phyloP scores from a whole-genome alignment of 30 jellyfish, hydroid and myxozoan genomes.

The Nemopilema nomurai region DNA sequence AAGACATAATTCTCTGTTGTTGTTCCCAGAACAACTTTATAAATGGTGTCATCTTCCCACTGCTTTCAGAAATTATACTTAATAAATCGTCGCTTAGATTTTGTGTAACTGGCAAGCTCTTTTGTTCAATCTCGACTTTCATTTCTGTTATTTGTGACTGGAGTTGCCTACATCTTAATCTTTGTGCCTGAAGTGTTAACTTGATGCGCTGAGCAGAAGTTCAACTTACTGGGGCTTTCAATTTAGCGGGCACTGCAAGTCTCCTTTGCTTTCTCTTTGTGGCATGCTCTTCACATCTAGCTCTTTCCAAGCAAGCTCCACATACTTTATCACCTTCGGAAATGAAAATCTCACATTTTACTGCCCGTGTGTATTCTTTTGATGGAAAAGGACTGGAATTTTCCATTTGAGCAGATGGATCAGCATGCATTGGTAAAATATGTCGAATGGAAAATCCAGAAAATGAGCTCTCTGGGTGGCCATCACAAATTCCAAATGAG shows the following conservation, averaged over 20 bases:
- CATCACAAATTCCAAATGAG: neutral
- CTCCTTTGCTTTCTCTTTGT: constrained; percentile 16
- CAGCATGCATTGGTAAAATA: constrained; percentile 12
- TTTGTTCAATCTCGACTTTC: constrained; percentile 4
- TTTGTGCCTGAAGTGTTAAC: constrained; percentile 47
- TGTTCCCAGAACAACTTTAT: constrained; percentile 86
- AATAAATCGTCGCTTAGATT: constrained; percentile 1
- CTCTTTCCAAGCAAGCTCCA: constrained; percentile 17
- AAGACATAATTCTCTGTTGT: constrained; percentile 46
- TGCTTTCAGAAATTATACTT: constrained; percentile 12
- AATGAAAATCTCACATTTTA: constrained; percentile 20
- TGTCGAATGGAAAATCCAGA: constrained; percentile 22
- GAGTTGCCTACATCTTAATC: constrained; percentile 36
- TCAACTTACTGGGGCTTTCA: constrained; percentile 47
- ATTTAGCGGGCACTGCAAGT: constrained; percentile 42
- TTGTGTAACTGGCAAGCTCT: constrained; percentile 4
- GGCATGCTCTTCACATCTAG: neutral
- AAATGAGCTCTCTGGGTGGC: constrained; percentile 27
- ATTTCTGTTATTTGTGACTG: constrained; percentile 3
- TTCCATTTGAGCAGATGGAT: constrained; percentile 24
- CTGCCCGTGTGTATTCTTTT: constrained; percentile 25
- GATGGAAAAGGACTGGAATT: constrained; percentile 25
- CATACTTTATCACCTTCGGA: constrained; percentile 2
- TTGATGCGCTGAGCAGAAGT: constrained; percentile 58
- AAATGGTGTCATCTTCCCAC: constrained; percentile 57